Evolutionary conservation across 2,888 invertebrate species (phyloP), one percentile per base, ranked within the genome.

Genomic region (Liodrosophila aerea): DNA sequence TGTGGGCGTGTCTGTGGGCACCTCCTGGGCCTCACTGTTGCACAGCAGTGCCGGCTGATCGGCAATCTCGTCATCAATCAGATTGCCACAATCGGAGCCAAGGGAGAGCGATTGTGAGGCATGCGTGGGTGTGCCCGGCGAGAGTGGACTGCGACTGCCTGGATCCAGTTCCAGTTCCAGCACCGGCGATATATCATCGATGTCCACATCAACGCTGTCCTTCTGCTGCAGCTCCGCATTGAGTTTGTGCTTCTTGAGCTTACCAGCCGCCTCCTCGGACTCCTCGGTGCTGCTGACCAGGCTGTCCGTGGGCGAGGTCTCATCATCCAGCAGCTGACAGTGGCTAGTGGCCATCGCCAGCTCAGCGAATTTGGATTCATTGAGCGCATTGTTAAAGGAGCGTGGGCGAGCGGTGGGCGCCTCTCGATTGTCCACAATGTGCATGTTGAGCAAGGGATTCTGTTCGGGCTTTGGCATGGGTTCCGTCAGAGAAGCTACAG

Each of bases 11-110:
- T 92, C 74, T 86, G 91, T 91, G 22, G 69, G 73, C 36, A 76
- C 57, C 30, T 90, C 90, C 30, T 77, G 86, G 2, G 86, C 78
- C 49, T 92, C 92, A 89, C 94, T 94, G 87, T 94, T 93, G 84
- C 96, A 95, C 9, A 95, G 91, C 66, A 97, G 88, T 1, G 94
- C 96, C 8, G 97, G 97, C 86, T 97, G 97, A 90, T 97, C 97
- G 36, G 95, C 95, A 62, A 97, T 97, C 90, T 97, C 97, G 80
- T 97, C 97, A 83, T 97, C 97, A 64, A 94, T 93, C 63, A 97
- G 93, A 66, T 94, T 92, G 12, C 95, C 95, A 27, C 86, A 88
- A 71, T 96, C 95, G 0, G 95, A 95, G 4, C 85, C 85, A n/a
- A 96, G 90, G 0, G 95, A 95, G 0, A 95, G 90, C 0, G 95